Conservation (phyloP, 53 echinoderm and acorn worm species). For the Holothuria scabra region DNA sequence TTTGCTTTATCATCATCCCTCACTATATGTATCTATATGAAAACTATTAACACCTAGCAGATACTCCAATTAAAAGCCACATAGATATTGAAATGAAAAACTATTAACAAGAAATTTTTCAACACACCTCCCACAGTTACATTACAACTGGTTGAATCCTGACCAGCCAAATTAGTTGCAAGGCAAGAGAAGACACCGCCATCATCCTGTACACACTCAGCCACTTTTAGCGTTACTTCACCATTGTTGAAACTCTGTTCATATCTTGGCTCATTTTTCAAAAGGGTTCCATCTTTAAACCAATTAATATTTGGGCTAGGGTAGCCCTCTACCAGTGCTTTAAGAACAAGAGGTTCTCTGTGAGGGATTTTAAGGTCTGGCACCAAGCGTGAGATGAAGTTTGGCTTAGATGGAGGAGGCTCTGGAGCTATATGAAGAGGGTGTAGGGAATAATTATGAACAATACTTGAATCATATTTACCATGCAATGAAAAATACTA, state of each 20-base stretch:
- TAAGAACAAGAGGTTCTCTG: constrained; percentile 16
- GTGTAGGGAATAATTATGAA: not conserved
- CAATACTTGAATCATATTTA: too few relatives aligned
- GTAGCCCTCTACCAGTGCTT: constrained; percentile 28
- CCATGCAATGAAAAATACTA: too few relatives aligned
- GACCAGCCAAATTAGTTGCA: constrained; percentile 78
- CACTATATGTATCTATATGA: too few relatives aligned
- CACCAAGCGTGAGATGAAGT: constrained; percentile 40
- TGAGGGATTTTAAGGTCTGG: constrained; percentile 36
- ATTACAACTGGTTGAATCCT: constrained; percentile 67
- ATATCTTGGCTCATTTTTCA: constrained; percentile 44
- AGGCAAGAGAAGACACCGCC: constrained; percentile 70
- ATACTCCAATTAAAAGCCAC: too few relatives aligned
- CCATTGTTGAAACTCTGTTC: constrained; percentile 14
- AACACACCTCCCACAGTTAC: constrained; percentile 78
- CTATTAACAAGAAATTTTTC: too few relatives aligned
- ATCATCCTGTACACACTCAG: constrained; percentile 61
- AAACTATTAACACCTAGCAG: too few relatives aligned
- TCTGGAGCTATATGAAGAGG: constrained; percentile 31
- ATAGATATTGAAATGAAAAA: too few relatives aligned
- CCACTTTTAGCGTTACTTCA: constrained; percentile 13
- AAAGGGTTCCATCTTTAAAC: constrained; percentile 49
- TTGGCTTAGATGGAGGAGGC: constrained; percentile 48
- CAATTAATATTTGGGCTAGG: constrained; percentile 46
- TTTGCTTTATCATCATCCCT: too few relatives aligned